Evolutionary conservation across 2,113 vertebrate species (phyloP), one percentile per base, ranked within the genome.

Genomic region (Malurus alboscapulatus): DNA sequence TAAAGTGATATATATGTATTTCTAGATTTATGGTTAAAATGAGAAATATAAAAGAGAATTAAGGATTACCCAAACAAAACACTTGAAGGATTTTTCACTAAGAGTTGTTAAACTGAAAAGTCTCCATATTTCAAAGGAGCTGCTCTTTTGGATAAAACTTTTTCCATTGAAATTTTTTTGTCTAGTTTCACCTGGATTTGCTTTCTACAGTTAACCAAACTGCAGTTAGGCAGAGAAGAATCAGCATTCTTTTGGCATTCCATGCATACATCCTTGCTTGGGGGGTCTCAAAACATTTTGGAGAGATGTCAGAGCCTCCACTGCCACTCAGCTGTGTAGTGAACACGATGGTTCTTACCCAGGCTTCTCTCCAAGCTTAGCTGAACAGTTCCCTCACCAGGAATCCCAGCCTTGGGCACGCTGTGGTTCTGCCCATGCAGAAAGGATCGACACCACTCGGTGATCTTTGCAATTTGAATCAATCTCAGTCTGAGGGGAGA

Each of bases 21-120:
- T 50, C 65, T 72, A 69, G 34, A 84, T 84, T 87, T 89, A 75
- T 89, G 8, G 62, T 72, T 68, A 42, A 78, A 86, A 77, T 86
- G 17, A 94, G 29, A 87, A 92, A 87, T 74, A 90, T 78, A 58
- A 83, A 90, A 93, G 61, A 80, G 62, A 77, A 71, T 85, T 85
- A 90, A 94, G 86, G 24, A 71, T 92, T 88, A 86, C 50, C 24
- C 48, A 93, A 94, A 81, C 30, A 87, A 92, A 85, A 73, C 44
- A 76, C 24, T 95, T 74, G 68, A 74, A 77, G 27, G 40, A 2
- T 65, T 89, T 86, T 82, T 66, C 54, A 66, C 45, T 53, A 45
- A 82, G 83, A 65, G 72, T 7, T 57, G 12, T 34, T 89, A 26
- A 91, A 92, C 69, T 7, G 2, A 92, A 92, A 88, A 75, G 87